These are phyloP conservation scores for Osmoderma eremita DNA, from an alignment of 2,888 invertebrate species.

Conservation along the genomic window DNA sequence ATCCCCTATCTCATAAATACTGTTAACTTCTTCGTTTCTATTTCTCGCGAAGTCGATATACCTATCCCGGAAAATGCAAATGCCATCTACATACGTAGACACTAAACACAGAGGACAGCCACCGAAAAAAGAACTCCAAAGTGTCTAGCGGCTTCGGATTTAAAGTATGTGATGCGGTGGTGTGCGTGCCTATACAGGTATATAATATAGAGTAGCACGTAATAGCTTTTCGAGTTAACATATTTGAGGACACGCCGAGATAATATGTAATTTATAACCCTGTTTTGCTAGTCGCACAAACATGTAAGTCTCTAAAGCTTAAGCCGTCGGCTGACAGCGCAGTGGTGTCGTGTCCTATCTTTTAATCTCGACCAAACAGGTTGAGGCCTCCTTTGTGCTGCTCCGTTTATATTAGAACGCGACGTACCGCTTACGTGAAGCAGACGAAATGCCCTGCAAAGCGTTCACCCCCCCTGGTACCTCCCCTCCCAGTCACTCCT, in stretches of 20 bases:
- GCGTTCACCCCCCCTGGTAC: background rate
- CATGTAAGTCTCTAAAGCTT: conserved; percentile 40
- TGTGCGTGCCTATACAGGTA: too few species aligned
- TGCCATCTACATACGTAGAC: too few species aligned
- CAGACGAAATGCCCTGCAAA: background rate
- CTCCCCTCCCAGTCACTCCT: background rate
- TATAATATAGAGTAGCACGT: background rate
- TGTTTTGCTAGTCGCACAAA: conserved; percentile 42
- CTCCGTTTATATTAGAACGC: conserved; percentile 3
- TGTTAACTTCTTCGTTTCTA: too few species aligned
- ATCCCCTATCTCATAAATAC: too few species aligned
- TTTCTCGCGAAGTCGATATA: too few species aligned
- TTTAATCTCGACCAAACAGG: conserved; percentile 45
- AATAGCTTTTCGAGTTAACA: conserved; percentile 36
- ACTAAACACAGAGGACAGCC: too few species aligned
- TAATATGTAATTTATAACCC: conserved; percentile 44
- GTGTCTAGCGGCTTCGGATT: too few species aligned
- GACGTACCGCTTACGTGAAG: conserved; percentile 1
- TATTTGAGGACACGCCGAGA: conserved; percentile 42
- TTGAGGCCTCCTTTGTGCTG: conserved; percentile 43
- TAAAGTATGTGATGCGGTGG: too few species aligned
- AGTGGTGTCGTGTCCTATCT: conserved; percentile 40
- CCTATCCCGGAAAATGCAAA: too few species aligned
- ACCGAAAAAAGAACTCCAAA: too few species aligned
- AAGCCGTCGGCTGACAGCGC: conserved; percentile 29